Evolutionary conservation across 2,113 vertebrate genomes (phyloP), one percentile per base, ranked within the genome.

Genomic region (chimpanzee (Pan troglodytes)): DNA sequence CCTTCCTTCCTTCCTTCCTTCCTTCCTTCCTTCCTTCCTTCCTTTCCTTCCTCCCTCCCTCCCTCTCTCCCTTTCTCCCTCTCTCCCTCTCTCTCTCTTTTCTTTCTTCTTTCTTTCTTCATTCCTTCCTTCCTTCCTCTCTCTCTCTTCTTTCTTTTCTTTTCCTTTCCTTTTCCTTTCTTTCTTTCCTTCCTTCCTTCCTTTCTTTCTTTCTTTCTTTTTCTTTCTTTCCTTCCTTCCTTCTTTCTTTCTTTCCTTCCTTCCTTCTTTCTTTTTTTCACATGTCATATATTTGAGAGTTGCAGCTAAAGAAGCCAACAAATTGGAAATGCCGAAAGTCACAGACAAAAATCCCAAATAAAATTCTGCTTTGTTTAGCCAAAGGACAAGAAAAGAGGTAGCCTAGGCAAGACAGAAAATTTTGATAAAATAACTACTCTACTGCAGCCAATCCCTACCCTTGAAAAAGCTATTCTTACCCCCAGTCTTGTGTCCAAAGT

Each of bases 41-140:
- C 0, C 8, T 23, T 27, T 0, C 59, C 4, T 27, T 0, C 59
- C 25, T 27, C 8, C 22, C 1, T 59, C 8, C 6, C 6, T 38
- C 38, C 38, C 38, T 38, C 3, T 14, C 5, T 55, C 16, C 1
- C 6, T 18, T 18, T 1, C 5, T 18, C 16, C 16, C 1, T 18
- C 14, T 13, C 16, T 17, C 1, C 52, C 17, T 18, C 0, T 3
- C 5, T 18, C 16, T 14, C 5, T 18, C 5, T 16, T 2, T 18
- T 7, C 5, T 16, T 18, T 20, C 52, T 14, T 14, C 50, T 52
- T 14, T 16, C 14, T 52, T 18, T 12, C 52, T 55, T 4, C 18
- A 18, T 40, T 40, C 40, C 40, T 40, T 0, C 57, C 3, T 59
- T 1, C 57, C 59, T 61, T 11, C 23, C 11, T 30, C 12, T 25